phyloP scores from a whole-genome alignment of 2,113 vertebrate genomes.

The Cebidichthys violaceus region DNA sequence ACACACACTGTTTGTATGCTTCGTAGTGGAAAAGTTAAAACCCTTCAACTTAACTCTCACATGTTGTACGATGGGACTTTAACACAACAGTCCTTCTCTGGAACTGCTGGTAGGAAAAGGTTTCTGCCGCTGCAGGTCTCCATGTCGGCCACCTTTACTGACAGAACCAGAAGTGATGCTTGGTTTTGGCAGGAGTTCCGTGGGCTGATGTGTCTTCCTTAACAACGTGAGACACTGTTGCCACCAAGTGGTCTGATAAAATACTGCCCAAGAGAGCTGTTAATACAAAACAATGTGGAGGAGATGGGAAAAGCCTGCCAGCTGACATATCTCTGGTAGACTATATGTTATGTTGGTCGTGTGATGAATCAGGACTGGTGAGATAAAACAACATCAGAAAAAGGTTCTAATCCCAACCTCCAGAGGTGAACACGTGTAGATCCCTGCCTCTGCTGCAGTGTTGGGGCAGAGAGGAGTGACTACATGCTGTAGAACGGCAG shows the following conservation, averaged over 20 bases:
- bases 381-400: conserved; percentile 10
- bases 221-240: conserved; percentile 72
- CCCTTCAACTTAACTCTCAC: background rate
- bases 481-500: conserved; percentile 7
- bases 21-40: background rate
- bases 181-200: conserved; percentile 1
- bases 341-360: background rate
- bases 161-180: background rate
- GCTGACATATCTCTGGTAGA: conserved; percentile 3
- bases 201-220: background rate
- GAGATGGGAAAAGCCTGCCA: background rate
- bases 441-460: background rate
- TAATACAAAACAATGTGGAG: background rate
- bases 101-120: background rate
- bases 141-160: background rate
- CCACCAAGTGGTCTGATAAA: conserved; percentile 74
- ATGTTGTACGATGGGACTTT: background rate
- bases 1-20: background rate
- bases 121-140: background rate
- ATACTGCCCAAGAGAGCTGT: conserved; percentile 11
- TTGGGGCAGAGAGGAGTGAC: background rate
- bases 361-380: conserved; percentile 3
- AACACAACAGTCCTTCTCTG: background rate
- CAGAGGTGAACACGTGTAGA: conserved; percentile 28
- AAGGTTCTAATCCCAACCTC: conserved; percentile 8